phyloP scores from a whole-genome alignment of 1,140 invertebrate species.

The Cherax destructor region DNA sequence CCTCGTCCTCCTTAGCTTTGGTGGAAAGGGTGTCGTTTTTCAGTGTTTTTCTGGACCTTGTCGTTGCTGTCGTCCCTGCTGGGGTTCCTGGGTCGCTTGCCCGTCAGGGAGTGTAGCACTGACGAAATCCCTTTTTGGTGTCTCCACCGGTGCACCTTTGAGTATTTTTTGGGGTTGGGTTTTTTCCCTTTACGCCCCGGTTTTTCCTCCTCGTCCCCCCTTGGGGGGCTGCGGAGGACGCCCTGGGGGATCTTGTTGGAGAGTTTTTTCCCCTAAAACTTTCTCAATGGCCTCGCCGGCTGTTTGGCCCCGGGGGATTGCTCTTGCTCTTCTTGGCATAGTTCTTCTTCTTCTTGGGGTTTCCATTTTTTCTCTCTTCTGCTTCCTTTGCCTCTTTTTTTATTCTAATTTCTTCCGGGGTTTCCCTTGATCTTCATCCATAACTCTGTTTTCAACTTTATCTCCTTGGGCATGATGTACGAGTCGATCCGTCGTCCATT shows the following conservation, averaged over 20 bases:
- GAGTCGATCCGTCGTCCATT: conserved; percentile 89
- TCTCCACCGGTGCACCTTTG: conserved; percentile 60
- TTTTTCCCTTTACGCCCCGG: conserved; percentile 69
- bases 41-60: conserved; percentile 44
- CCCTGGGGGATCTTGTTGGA: conserved; percentile 99
- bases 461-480: conserved; percentile 90
- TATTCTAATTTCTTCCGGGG: conserved; percentile 75
- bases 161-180: conserved; percentile 46
- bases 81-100: conserved; percentile 44
- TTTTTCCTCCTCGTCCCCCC: conserved; percentile 72
- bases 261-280: conserved; percentile 93
- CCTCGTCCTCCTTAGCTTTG: conserved; percentile 40
- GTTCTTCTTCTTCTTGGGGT: conserved; percentile 79
- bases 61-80: conserved; percentile 57
- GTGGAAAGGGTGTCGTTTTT: not conserved
- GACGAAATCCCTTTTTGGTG: conserved; percentile 43
- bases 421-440: conserved; percentile 80
- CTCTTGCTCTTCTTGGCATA: conserved; percentile 78
- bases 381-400: conserved; percentile 85
- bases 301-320: conserved; percentile 82
- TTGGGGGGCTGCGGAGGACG: conserved; percentile 89
- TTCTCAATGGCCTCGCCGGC: conserved; percentile 95
- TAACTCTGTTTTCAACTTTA: conserved; percentile 84
- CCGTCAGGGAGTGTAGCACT: conserved; percentile 52
- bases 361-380: conserved; percentile 76